Conservation (phyloP, 2,113 vertebrate species). For the Madoqua kirkii region DNA sequence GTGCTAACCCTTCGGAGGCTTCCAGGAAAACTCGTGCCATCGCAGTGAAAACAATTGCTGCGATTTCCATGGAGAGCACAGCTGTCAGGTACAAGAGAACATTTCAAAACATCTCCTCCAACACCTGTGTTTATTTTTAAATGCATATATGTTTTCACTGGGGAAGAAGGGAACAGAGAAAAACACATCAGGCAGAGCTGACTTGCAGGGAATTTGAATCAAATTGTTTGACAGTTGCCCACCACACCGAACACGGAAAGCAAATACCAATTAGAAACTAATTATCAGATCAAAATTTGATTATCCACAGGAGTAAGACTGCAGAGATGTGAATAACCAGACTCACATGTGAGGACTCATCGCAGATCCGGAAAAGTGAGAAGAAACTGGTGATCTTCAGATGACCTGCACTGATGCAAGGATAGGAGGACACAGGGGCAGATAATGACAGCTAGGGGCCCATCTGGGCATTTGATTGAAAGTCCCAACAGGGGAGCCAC, state of each 20-base stretch:
- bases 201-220: neutral
- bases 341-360: rapidly evolving
- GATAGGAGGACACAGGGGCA: neutral
- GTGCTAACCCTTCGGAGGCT: neutral
- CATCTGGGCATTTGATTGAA: neutral
- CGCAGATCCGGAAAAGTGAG: rapidly evolving
- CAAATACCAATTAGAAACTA: neutral
- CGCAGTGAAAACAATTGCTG: neutral
- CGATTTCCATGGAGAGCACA: neutral
- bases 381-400: neutral
- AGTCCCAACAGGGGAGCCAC: neutral
- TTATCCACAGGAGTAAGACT: neutral
- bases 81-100: neutral
- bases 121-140: constrained; percentile 58
- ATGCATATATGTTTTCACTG: neutral
- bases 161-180: neutral
- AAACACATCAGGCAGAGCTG: neutral
- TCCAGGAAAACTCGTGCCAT: neutral
- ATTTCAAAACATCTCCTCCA: neutral
- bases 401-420: neutral
- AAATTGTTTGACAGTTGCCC: neutral
- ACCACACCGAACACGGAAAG: neutral
- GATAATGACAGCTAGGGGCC: neutral
- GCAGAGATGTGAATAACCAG: neutral
- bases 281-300: neutral